Base-by-base conservation (phyloP, 2,888 invertebrate species). In the Tiphia femorata region DNA sequence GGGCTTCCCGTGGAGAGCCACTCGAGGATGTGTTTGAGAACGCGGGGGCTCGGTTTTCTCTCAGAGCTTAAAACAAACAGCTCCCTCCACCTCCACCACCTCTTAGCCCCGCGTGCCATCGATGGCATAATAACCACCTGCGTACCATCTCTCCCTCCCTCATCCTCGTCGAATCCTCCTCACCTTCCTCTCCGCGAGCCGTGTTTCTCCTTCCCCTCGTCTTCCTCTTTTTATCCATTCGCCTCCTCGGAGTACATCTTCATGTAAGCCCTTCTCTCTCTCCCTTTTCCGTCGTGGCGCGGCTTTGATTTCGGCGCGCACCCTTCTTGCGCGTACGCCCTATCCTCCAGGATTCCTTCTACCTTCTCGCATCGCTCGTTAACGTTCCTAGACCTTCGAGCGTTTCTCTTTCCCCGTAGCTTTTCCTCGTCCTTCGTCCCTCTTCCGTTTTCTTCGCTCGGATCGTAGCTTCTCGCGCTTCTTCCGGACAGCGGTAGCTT, bases 1-100 rank as follows among this genome's bases (percentile, higher is more conserved):
- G 73, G 70, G 62, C 76, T 63, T 75, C 75, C 78, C 77, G 77
- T 71, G 48, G 75, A 77, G 78, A 75, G 74, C 64, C 69, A 72
- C 78, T 77, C 72, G 70, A 76, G 65, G 54, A 64, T 67, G 59
- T 70, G 72, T 74, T 74, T 70, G 76, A 75, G 70, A 64, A 66
- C 43, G 67, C 56, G 59, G 58, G 70, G 65, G 59, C 64, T 73
- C 63, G 63, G 63, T 72, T 72, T 73, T 72, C 72, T 73, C 71
- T 61, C 49, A 40, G 56, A 70, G 63, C 65, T 70, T 71, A 71
- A 73, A 71, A 66, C 73, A 70, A 75, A 71, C 67, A 64, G 59
- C 64, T 64, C 61, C 62, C 66, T 64, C 63, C 64, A n/a, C n/a
- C n/a, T n/a, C n/a, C n/a, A n/a, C n/a, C n/a, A n/a, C n/a, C n/a